Conservation (phyloP, 2,888 invertebrate genomes). For the Athetis lepigone region DNA sequence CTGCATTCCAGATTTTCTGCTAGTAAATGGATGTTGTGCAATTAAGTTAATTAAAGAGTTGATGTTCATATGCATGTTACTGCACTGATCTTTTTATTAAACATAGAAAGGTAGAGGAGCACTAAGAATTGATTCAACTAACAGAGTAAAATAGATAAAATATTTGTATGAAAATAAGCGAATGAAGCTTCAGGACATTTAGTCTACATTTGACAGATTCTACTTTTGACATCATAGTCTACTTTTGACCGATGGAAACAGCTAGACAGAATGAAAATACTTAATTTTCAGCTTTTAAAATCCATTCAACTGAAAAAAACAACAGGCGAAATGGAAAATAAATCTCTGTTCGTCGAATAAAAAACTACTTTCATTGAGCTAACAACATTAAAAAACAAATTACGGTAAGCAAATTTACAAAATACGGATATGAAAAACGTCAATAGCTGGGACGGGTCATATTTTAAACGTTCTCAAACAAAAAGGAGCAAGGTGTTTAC, state of each 20-base stretch:
- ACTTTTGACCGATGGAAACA: too few relatives aligned
- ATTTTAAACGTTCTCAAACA: slow-evolving; percentile 65
- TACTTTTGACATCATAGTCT: too few relatives aligned
- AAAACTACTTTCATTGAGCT: slow-evolving; percentile 39
- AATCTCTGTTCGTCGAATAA: slow-evolving; percentile 1
- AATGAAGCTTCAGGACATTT: too few relatives aligned
- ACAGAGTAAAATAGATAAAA: too few relatives aligned
- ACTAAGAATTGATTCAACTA: too few relatives aligned
- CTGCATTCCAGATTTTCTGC: slow-evolving; percentile 19
- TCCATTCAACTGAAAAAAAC: slow-evolving; percentile 1
- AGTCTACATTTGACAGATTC: too few relatives aligned
- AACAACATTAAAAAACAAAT: slow-evolving; percentile 51
- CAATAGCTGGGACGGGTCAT: slow-evolving; percentile 56
- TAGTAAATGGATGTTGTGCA: slow-evolving; percentile 2
- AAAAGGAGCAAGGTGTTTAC: slow-evolving; percentile 24
- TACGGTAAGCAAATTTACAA: slow-evolving; percentile 52
- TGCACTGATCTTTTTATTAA: too few relatives aligned
- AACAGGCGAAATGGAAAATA: background rate
- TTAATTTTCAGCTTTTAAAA: background rate
- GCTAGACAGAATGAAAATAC: background rate
- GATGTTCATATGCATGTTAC: too few relatives aligned
- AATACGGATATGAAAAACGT: slow-evolving; percentile 60
- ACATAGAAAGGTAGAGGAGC: too few relatives aligned
- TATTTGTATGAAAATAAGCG: too few relatives aligned
- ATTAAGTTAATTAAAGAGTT: slow-evolving; percentile 20